Conservation (phyloP, 2,888 invertebrate species). For the Sicus ferrugineus region DNA sequence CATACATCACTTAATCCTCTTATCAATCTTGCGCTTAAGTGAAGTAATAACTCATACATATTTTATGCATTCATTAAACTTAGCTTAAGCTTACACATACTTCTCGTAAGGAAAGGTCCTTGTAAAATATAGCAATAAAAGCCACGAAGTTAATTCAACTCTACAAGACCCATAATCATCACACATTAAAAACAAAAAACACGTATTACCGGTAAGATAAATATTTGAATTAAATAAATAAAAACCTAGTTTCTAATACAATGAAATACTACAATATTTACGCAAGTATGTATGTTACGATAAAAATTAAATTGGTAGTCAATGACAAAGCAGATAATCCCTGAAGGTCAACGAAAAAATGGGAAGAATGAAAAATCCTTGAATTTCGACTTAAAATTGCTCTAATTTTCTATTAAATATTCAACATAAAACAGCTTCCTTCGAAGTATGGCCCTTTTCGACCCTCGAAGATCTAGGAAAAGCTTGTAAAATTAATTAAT, state of each 20-base stretch:
- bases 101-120: neutral
- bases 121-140: conserved; percentile 19
- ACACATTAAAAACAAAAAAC: conserved; percentile 32
- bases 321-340: no score
- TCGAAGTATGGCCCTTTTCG: no score
- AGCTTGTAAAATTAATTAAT: no score
- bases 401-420: no score
- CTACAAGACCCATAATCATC: conserved; percentile 36
- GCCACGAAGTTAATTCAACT: conserved; percentile 32
- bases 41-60: conserved; percentile 3
- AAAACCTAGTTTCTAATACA: neutral
- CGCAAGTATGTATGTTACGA: neutral
- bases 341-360: no score
- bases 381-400: no score
- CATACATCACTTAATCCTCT: conserved; percentile 13
- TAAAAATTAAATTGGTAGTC: no score
- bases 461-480: no score
- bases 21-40: conserved; percentile 17
- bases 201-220: no score
- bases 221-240: neutral
- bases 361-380: no score
- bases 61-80: neutral
- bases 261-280: no score
- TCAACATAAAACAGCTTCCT: no score
- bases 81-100: conserved; percentile 8